phyloP scores from a whole-genome alignment of 2,113 vertebrate species.

The Clinocottus analis region DNA sequence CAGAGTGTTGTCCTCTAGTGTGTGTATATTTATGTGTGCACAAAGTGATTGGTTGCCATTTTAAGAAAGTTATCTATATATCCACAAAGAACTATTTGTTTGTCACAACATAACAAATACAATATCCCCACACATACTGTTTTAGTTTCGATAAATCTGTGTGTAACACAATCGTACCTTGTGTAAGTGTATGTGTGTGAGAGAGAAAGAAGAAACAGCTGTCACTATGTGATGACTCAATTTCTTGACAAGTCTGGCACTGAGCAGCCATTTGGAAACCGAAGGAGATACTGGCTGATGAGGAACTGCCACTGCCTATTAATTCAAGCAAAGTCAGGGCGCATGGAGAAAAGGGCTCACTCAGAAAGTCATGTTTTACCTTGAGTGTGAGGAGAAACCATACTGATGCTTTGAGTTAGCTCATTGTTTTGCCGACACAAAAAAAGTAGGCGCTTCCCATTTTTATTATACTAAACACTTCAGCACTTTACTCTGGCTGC shows the following conservation, averaged over 20 bases:
- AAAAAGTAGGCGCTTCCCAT: background rate
- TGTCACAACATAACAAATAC: slow-evolving; percentile 8
- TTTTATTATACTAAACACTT: background rate
- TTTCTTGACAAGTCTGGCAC: slow-evolving; percentile 78
- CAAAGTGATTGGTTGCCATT: background rate
- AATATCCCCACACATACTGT: slow-evolving; percentile 4
- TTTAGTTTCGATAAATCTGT: slow-evolving; percentile 19
- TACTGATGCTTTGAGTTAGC: background rate
- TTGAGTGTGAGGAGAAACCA: background rate
- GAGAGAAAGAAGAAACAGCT: slow-evolving; percentile 61
- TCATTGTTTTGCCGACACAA: background rate
- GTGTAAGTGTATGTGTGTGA: slow-evolving; percentile 22
- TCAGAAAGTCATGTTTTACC: slow-evolving; percentile 4
- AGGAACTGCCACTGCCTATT: slow-evolving; percentile 76
- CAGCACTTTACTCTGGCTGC: background rate
- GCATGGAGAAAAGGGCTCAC: slow-evolving; percentile 19
- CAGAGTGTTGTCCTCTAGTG: background rate
- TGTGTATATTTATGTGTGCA: background rate
- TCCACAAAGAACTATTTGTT: slow-evolving; percentile 15
- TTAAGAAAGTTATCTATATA: slow-evolving; percentile 7
- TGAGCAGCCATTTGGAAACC: slow-evolving; percentile 74
- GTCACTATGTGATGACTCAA: slow-evolving; percentile 80
- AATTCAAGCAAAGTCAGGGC: slow-evolving; percentile 66
- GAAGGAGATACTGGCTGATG: slow-evolving; percentile 73
- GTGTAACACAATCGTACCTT: slow-evolving; percentile 41